A percentile compares a stretch with the other conserved stretches of the same genome.
Evolutionary conservation across 2,797 vertebrate species (phyloP).

Genomic region (Peromyscus attwateri): DNA sequence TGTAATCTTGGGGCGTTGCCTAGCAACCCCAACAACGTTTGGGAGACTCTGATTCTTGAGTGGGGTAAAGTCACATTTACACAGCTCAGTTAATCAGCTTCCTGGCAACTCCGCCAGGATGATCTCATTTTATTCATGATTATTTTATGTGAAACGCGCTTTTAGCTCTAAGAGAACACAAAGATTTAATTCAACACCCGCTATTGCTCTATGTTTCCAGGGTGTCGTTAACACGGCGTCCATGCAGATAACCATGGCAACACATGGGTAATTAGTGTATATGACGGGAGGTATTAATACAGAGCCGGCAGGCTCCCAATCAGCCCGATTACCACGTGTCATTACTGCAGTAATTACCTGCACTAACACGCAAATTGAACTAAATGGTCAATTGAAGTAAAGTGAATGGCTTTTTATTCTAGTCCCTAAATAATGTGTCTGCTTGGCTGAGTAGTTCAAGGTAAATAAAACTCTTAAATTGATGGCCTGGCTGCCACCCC

Average conservation of each 20-base stretch:
- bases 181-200: constrained; percentile 88
- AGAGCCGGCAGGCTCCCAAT: constrained; percentile 84
- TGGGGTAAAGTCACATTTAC: constrained; percentile 80
- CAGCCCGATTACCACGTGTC: constrained; percentile 84
- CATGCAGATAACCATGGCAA: constrained; percentile 87
- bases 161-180: constrained; percentile 87
- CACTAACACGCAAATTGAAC: constrained; percentile 87
- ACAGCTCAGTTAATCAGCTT: constrained; percentile 85
- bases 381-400: constrained; percentile 89
- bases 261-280: constrained; percentile 87
- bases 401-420: constrained; percentile 91
- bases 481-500: constrained; percentile 64
- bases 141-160: constrained; percentile 88
- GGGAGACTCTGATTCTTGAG: constrained; percentile 85
- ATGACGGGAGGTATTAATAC: constrained; percentile 81
- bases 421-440: constrained; percentile 89
- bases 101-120: constrained; percentile 84
- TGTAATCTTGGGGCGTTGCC: constrained; percentile 88
- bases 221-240: constrained; percentile 87
- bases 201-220: constrained; percentile 86
- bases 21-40: constrained; percentile 88
- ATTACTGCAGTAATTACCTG: constrained; percentile 90
- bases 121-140: constrained; percentile 89
- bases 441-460: constrained; percentile 86
- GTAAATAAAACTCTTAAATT: constrained; percentile 86